Evolutionary conservation across 30 jellyfish, hydroid and myxozoan species (phyloP).

Genomic region (Sanderia malayensis): DNA sequence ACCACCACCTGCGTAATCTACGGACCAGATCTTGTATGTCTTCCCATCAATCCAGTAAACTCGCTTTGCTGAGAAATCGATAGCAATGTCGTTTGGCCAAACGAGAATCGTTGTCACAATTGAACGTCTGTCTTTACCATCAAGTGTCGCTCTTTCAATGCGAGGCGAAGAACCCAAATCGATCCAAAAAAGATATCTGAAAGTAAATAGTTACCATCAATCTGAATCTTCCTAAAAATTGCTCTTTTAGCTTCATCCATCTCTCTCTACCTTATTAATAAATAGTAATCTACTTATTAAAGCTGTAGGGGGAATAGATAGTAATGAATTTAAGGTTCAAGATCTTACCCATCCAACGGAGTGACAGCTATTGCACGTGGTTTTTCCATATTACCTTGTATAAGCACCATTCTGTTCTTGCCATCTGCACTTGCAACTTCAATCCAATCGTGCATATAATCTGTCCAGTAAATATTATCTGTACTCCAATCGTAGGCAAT

Average conservation of each 20-base stretch:
- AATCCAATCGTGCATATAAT: conserved; percentile 72
- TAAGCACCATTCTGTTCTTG: conserved; percentile 37
- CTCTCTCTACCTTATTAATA: too few relatives aligned
- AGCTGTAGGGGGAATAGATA: not conserved
- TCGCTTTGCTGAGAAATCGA: conserved; percentile 58
- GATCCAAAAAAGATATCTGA: conserved; percentile 80
- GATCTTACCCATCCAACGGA: conserved; percentile 80
- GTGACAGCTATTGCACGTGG: conserved; percentile 93
- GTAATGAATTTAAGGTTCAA: not conserved
- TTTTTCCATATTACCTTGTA: conserved; percentile 38
- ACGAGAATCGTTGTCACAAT: conserved; percentile 27
- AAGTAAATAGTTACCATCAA: conserved; percentile 2
- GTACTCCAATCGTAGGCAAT: conserved; percentile 92
- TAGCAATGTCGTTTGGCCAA: conserved; percentile 80
- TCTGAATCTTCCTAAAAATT: too few relatives aligned
- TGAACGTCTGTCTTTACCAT: conserved; percentile 66
- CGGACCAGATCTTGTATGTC: conserved; percentile 51
- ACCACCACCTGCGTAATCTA: conserved; percentile 61
- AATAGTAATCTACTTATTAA: too few relatives aligned
- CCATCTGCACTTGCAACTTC: conserved; percentile 82
- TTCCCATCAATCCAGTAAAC: conserved; percentile 88
- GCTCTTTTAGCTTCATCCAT: too few relatives aligned
- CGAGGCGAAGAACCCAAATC: conserved; percentile 69
- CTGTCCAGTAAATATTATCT: conserved; percentile 92
- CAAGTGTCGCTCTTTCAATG: conserved; percentile 73